Evolutionary conservation across 92 coral and sea anemone genomes (phyloP), one percentile per base, ranked within the genome.

Genomic region (Heliopora coerulea): DNA sequence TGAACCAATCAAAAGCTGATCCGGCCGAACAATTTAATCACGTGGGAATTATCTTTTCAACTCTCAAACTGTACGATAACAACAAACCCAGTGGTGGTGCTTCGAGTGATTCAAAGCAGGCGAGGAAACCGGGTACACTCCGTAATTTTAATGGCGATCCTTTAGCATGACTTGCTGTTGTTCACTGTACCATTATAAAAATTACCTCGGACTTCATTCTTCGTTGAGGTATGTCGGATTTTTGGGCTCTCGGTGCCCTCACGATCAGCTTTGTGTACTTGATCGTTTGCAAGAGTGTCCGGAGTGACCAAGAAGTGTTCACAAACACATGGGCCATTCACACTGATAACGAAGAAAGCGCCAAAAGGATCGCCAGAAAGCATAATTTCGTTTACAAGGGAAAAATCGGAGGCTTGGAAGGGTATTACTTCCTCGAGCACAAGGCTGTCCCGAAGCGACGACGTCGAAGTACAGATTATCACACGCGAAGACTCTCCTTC

Each of bases 291-390:
- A 54, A 70, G 49, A 41, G 49, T 1, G 77, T 31, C 17, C 82
- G 56, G 33, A 54, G 65, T 61, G 75, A 52, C 26, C 54, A 34
- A 37, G 64, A 40, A 73, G 68, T 85, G 61, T 95, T 85, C 68
- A 83, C 93, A 39, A 90, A 95, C 81, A 83, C 99, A 59, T 95
- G 99, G 99, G 97, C 91, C 84, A 88, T 95, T 80, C 62, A 68
- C 54, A 87, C 88, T 14, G 88, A 83, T 39, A 96, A 86, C 81
- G 84, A 87, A 68, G 80, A 87, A 68, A 91, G 84, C 76, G 96
- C 91, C 61, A 92, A 88, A 35, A 86, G 83, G 61, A 78, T 95
- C 72, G 96, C 99, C 10, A 77, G 81, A 49, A 83, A 82, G 59
- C 84, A 86, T 77, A 87, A 91, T n/a, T 95, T 90, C 80, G 61